Conservation (phyloP, 2,888 invertebrate genomes). For the Stegophylla sp. region DNA sequence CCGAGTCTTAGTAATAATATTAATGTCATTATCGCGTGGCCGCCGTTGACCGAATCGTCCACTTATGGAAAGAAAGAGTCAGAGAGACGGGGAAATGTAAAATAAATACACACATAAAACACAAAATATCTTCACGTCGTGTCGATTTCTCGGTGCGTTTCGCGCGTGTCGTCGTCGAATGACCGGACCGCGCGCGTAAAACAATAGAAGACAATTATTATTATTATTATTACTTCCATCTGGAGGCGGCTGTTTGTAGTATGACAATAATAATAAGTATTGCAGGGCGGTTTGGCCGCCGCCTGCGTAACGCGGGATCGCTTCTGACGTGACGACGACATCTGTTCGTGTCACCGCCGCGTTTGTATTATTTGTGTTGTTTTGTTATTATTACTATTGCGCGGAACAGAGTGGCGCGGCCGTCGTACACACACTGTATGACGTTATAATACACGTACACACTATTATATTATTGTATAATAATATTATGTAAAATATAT, state of each 20-base stretch:
- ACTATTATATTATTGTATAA: no score
- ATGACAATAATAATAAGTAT: not conserved
- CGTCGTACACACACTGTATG: not conserved
- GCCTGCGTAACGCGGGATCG: not conserved
- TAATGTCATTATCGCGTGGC: no score
- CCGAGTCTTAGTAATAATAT: no score
- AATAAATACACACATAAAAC: not conserved
- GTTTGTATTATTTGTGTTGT: not conserved
- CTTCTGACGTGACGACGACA: conserved; percentile 2
- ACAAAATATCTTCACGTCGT: no score
- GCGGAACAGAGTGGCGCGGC: not conserved
- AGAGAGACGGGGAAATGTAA: no score
- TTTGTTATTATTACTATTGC: not conserved
- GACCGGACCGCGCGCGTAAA: not conserved
- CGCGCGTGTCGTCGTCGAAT: not conserved
- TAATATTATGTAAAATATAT: no score
- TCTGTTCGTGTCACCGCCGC: conserved; percentile 21
- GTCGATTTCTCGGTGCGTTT: not conserved
- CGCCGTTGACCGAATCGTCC: no score
- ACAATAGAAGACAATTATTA: conserved; percentile 27
- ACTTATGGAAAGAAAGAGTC: no score
- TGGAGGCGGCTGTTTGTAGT: not conserved
- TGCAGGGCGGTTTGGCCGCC: not conserved
- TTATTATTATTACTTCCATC: not conserved
- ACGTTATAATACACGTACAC: no score